Conservation (phyloP, 1,140 invertebrate genomes). For the Gonatopus flavifemur region DNA sequence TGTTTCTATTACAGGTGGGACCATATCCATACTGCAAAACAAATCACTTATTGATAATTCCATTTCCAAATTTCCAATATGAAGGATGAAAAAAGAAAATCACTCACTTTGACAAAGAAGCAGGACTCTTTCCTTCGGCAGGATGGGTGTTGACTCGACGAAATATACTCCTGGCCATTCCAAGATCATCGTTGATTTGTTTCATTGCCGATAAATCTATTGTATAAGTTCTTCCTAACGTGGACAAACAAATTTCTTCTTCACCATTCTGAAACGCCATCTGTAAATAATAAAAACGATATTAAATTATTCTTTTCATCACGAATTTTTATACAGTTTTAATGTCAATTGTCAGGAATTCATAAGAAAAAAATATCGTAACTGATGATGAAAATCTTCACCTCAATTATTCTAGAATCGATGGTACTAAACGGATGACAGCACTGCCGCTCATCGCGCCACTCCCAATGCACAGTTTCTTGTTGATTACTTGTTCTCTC, state of each 20-base stretch:
- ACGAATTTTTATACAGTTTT: conserved; percentile 1
- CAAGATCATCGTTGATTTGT: conserved; percentile 97
- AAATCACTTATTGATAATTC: conserved; percentile 8
- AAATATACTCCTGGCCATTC: conserved; percentile 88
- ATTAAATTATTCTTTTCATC: not conserved
- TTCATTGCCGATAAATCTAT: conserved; percentile 97
- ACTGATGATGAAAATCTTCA: conserved; percentile 29
- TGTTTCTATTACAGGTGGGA: conserved; percentile 53
- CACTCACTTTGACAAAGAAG: conserved; percentile 47
- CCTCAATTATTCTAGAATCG: conserved; percentile 82
- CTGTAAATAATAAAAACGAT: conserved; percentile 61
- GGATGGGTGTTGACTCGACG: conserved; percentile 63
- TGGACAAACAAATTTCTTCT: conserved; percentile 91
- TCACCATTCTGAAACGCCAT: conserved; percentile 90
- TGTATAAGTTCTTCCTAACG: conserved; percentile 89
- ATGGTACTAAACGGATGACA: conserved; percentile 75
- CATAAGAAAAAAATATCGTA: not conserved
- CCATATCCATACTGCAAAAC: conserved; percentile 50
- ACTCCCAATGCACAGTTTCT: conserved; percentile 91
- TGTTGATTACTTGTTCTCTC: conserved; percentile 72
- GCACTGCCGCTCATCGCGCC: conserved; percentile 82
- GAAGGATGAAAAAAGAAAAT: not conserved
- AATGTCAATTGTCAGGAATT: no score
- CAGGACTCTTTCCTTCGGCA: conserved; percentile 52
- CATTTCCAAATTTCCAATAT: conserved; percentile 1